Conservation (phyloP, 2,888 invertebrate genomes). For the Phlogophora meticulosa region DNA sequence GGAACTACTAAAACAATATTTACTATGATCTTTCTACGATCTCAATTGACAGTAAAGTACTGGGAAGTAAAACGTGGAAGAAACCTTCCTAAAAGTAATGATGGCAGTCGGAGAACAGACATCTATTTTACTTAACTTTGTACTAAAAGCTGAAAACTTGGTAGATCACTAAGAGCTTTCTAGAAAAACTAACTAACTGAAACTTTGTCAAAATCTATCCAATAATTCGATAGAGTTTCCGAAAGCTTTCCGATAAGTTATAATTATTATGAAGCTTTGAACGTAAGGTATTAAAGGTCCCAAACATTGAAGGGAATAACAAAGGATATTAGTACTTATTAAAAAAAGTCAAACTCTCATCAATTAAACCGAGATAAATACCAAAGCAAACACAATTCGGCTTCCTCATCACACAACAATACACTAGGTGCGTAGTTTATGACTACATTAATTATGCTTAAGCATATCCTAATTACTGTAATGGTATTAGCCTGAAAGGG, state of each 20-base stretch:
- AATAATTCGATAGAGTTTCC: neutral
- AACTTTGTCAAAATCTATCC: constrained; percentile 10
- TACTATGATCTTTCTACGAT: neutral
- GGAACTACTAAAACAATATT: neutral
- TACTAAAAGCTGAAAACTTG: constrained; percentile 5
- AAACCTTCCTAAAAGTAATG: constrained; percentile 3
- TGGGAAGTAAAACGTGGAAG: neutral
- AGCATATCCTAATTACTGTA: constrained; percentile 90
- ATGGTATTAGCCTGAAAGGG: constrained; percentile 86
- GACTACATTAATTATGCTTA: constrained; percentile 89
- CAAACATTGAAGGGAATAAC: too few relatives aligned
- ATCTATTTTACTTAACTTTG: constrained; percentile 18
- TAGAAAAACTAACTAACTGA: constrained; percentile 2
- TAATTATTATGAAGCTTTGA: neutral
- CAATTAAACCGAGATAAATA: constrained; percentile 52
- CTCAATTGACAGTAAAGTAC: neutral
- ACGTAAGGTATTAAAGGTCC: too few relatives aligned
- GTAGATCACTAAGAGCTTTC: constrained; percentile 8
- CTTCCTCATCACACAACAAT: constrained; percentile 72
- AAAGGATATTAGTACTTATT: too few relatives aligned
- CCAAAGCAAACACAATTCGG: constrained; percentile 70
- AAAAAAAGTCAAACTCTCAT: constrained; percentile 1
- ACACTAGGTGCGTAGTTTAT: constrained; percentile 81
- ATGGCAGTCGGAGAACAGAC: neutral
- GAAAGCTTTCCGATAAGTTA: neutral